phyloP scores from a whole-genome alignment of 1,140 invertebrate genomes.

The Drosophila kanapiae region DNA sequence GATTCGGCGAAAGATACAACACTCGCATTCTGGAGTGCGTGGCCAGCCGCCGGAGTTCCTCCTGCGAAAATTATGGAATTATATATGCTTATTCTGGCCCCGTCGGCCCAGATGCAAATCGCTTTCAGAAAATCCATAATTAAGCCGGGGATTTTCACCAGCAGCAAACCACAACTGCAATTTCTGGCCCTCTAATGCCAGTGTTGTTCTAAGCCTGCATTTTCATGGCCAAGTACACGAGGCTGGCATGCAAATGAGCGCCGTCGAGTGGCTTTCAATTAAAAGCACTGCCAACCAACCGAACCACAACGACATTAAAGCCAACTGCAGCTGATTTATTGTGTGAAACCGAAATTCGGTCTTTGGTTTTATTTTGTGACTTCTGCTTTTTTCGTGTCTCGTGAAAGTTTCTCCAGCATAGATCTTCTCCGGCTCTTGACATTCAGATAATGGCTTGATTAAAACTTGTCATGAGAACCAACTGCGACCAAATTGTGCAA shows the following conservation, averaged over 20 bases:
- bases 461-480: conserved; percentile 77
- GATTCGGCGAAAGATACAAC: conserved; percentile 26
- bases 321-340: conserved; percentile 74
- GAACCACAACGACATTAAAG: conserved; percentile 52
- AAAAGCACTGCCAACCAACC: conserved; percentile 38
- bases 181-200: conserved; percentile 16
- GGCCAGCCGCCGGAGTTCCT: conserved; percentile 35
- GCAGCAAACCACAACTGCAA: conserved; percentile 23
- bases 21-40: conserved; percentile 35
- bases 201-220: conserved; percentile 30
- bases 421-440: conserved; percentile 48
- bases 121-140: conserved; percentile 49
- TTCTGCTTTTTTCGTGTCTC: conserved; percentile 43
- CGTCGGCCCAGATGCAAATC: conserved; percentile 38
- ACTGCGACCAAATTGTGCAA: conserved; percentile 37
- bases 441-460: conserved; percentile 80
- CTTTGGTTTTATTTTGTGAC: conserved; percentile 27
- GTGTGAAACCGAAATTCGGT: conserved; percentile 74
- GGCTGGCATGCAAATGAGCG: conserved; percentile 63
- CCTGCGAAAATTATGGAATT: conserved; percentile 44
- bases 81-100: conserved; percentile 32
- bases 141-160: conserved; percentile 31
- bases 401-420: conserved; percentile 68
- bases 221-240: conserved; percentile 60
- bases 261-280: conserved; percentile 63